A percentile compares a stretch with the other conserved stretches of the same genome.
Conservation (phyloP, 1,140 invertebrate species). For the Trachelipus rathkii region DNA sequence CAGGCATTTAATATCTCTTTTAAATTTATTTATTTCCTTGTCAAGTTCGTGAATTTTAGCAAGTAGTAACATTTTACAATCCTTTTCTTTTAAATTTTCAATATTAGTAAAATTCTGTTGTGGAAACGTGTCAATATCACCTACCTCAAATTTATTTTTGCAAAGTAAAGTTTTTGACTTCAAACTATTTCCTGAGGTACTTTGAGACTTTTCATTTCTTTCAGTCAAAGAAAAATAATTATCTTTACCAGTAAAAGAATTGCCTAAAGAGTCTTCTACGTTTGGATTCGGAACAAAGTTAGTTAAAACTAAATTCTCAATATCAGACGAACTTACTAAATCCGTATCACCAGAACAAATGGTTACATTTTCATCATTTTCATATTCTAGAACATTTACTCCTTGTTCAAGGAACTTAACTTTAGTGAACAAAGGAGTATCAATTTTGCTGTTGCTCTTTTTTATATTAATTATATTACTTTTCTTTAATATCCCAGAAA, state of each 20-base stretch:
- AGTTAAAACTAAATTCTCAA: constrained; percentile 32
- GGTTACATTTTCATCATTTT: constrained; percentile 29
- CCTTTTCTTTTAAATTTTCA: constrained; percentile 23
- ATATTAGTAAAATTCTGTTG: neutral
- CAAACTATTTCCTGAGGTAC: neutral
- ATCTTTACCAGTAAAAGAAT: neutral
- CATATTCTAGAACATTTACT: constrained; percentile 38
- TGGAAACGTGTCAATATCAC: too few relatives aligned
- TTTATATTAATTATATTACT: neutral
- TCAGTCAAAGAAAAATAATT: neutral
- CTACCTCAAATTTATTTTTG: too few relatives aligned
- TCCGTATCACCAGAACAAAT: constrained; percentile 33
- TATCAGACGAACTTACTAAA: constrained; percentile 35
- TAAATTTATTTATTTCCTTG: constrained; percentile 41
- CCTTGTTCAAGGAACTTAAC: constrained; percentile 37
- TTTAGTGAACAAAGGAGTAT: neutral
- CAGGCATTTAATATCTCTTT: constrained; percentile 31
- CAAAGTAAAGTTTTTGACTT: neutral
- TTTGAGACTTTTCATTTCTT: neutral
- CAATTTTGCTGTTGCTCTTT: neutral
- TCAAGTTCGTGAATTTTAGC: constrained; percentile 40
- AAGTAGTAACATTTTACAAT: constrained; percentile 37
- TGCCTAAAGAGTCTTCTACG: neutral
- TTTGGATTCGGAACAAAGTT: neutral
- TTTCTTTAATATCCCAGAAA: neutral